Base-by-base conservation (phyloP, 2,113 vertebrate genomes). In the Clinocottus analis region DNA sequence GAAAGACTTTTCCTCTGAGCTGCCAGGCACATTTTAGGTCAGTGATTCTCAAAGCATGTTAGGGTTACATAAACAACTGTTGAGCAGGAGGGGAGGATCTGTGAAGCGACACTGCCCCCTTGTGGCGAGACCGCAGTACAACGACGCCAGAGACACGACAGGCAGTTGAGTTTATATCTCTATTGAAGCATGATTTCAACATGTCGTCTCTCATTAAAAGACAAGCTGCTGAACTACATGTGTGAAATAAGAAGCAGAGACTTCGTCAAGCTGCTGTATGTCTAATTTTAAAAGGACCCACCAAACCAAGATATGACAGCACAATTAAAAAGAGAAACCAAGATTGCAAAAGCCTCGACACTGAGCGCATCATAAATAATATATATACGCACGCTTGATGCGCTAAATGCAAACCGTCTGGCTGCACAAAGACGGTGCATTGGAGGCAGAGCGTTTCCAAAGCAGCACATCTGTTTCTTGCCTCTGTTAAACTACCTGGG, bases 21-120 rank as follows among this genome's bases (percentile, higher is more conserved):
- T 37, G 23, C n/a, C 6, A 3, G 67, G 25, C 73, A 59, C 43
- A 47, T 85, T 87, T 65, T 62, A 85, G 84, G 87, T 85, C 86
- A 92, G 63, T 10, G 82, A 64, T 4, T 86, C 75, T 78, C 59
- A 73, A 81, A 84, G 78, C 63, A 53, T 25, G 12, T n/a, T 29
- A 67, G n/a, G 0, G 49, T 82, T 91, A 77, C 7, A 65, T 83
- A 84, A 91, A 85, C 56, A 61, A 31, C 58, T 23, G 60, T 0
- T 4, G 2, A 3, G 4, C 17, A 12, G 25, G 21, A 21, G 3
- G 3, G 31, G 23, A 45, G 60, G n/a, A 45, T 79, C 63, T 1
- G 25, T 76, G 82, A 49, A 12, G 16, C 5, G 2, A 64, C 0
- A 33, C 59, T 55, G 86, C 89, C 92, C 82, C 75, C 86, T 79